Evolutionary conservation across 2,888 invertebrate species (phyloP).

Genomic region (Yponomeuta plumbellus): DNA sequence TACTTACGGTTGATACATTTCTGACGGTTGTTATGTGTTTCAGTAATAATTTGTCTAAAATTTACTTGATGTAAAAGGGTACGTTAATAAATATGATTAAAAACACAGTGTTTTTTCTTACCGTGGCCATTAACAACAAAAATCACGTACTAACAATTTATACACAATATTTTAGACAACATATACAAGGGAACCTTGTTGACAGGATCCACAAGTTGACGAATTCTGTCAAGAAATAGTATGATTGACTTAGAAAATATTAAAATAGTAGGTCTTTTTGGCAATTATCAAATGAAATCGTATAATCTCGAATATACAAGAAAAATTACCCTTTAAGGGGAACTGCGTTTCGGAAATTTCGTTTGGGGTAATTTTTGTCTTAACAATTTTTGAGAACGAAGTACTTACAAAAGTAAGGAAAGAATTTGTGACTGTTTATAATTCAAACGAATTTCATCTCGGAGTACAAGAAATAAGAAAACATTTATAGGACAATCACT

Average conservation of each 20-base stretch:
- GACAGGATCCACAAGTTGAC: neutral
- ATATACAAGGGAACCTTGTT: neutral
- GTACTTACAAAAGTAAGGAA: neutral
- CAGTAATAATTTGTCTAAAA: conserved; percentile 8
- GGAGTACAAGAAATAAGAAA: conserved; percentile 9
- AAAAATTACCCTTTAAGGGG: too few species aligned
- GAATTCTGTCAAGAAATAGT: neutral
- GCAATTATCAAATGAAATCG: too few species aligned
- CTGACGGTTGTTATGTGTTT: conserved; percentile 5
- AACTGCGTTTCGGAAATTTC: neutral
- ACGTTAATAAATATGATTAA: conserved; percentile 11
- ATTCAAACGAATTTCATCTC: conserved; percentile 13
- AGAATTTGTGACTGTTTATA: neutral
- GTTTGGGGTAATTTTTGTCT: neutral
- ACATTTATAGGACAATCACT: neutral
- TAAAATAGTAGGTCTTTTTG: too few species aligned
- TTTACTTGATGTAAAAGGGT: conserved; percentile 10
- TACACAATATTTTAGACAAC: neutral
- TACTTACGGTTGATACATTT: conserved; percentile 4
- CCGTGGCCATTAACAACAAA: neutral
- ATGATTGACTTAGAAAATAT: too few species aligned
- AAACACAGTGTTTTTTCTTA: conserved; percentile 4
- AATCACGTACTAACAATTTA: neutral
- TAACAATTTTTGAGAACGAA: neutral
- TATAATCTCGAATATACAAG: too few species aligned